A percentile compares a stretch with the other conserved stretches of the same genome.
Evolutionary conservation across 2,797 vertebrate species (phyloP).

Genomic region (Chelidonichthys spinosus): DNA sequence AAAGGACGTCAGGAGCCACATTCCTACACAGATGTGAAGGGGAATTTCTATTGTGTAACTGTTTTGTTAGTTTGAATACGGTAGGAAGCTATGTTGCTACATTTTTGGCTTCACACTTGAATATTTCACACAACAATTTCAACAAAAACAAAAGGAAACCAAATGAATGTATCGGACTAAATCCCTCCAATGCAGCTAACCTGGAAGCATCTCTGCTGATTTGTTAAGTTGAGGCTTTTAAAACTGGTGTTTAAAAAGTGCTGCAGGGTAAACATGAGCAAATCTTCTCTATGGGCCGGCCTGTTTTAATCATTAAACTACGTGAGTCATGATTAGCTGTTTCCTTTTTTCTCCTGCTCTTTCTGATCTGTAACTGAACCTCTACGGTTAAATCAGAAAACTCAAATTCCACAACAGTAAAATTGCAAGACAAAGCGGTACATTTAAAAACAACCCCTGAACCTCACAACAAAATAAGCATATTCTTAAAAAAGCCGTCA

Average conservation of each 20-base stretch:
- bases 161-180: conserved; percentile 12
- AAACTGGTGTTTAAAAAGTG: conserved; percentile 37
- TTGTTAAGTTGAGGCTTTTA: conserved; percentile 29
- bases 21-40: conserved; percentile 61
- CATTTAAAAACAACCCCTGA: conserved; percentile 9
- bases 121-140: neutral
- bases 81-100: conserved; percentile 5
- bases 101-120: neutral
- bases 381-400: conserved; percentile 28
- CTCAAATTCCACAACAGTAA: conserved; percentile 21
- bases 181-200: conserved; percentile 15
- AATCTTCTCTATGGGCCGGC: conserved; percentile 19
- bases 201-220: conserved; percentile 21
- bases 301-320: conserved; percentile 45
- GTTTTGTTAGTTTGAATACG: conserved; percentile 38
- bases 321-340: conserved; percentile 26
- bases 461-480: conserved; percentile 7
- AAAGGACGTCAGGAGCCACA: conserved; percentile 69
- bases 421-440: neutral
- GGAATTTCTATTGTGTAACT: conserved; percentile 62
- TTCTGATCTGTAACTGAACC: conserved; percentile 36
- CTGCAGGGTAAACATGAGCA: conserved; percentile 41
- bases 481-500: conserved; percentile 14
- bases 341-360: conserved; percentile 15
- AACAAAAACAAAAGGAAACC: neutral